A percentile compares a stretch with the other conserved stretches of the same genome.
These are phyloP conservation scores for Romanogobio albipinnatus DNA, from an alignment of 2,113 vertebrate species.

Conservation along the genomic window DNA sequence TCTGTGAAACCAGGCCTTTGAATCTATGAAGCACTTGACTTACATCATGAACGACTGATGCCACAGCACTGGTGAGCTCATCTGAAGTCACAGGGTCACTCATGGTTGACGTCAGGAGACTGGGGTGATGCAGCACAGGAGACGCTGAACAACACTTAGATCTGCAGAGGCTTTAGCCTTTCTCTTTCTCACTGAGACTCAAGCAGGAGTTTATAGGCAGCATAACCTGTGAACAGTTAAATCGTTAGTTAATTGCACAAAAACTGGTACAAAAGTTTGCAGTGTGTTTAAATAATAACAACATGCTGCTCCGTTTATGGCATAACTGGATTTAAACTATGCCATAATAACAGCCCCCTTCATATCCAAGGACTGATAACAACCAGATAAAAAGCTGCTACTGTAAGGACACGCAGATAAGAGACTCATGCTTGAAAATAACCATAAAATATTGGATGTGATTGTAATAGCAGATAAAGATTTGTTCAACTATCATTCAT, in stretches of 20 bases:
- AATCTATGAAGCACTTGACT: constrained; percentile 55
- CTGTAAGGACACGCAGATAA: constrained; percentile 5
- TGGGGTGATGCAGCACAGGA: constrained; percentile 22
- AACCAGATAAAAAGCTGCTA: constrained; percentile 18
- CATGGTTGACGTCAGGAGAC: constrained; percentile 63
- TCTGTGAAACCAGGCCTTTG: neutral
- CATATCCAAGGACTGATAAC: constrained; percentile 17
- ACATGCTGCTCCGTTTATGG: neutral
- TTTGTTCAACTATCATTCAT: neutral
- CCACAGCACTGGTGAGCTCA: constrained; percentile 61
- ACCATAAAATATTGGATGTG: neutral
- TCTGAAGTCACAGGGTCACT: constrained; percentile 65
- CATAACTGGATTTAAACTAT: neutral
- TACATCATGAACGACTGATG: constrained; percentile 68
- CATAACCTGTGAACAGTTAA: constrained; percentile 75
- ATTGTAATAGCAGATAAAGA: neutral
- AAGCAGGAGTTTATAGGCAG: constrained; percentile 77
- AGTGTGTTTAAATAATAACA: neutral
- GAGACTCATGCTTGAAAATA: neutral
- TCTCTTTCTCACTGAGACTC: constrained; percentile 82
- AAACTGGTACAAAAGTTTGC: neutral
- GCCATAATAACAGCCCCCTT: neutral
- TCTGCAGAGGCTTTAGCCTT: constrained; percentile 74
- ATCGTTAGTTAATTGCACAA: neutral
- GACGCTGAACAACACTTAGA: constrained; percentile 46